These are phyloP conservation scores for Polyommatus iphigenia DNA, from an alignment of 2,888 invertebrate genomes.

Conservation along the genomic window DNA sequence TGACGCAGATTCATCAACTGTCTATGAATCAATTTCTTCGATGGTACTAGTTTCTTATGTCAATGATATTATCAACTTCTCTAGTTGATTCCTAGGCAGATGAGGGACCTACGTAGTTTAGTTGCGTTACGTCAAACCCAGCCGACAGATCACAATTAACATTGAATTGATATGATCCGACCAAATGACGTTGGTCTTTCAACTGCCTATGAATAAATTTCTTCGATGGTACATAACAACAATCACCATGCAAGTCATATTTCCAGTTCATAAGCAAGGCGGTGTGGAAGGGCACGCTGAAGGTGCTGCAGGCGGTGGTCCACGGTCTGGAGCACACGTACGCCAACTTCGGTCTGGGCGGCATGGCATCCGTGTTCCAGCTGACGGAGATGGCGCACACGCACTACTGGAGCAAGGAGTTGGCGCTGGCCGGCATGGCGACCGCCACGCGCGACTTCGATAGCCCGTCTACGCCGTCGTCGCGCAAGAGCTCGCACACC, in stretches of 20 bases:
- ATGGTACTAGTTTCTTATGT: too few species aligned
- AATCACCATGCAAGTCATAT: background rate
- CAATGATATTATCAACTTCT: too few species aligned
- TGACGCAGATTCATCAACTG: too few species aligned
- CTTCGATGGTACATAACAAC: background rate
- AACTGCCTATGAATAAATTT: too few species aligned
- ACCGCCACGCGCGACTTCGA: conserved; percentile 62
- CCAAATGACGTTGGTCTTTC: too few species aligned
- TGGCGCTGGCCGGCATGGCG: conserved; percentile 80
- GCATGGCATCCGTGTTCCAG: conserved; percentile 98
- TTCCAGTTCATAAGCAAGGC: conserved; percentile 90
- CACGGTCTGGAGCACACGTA: conserved; percentile 95
- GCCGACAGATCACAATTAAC: too few species aligned
- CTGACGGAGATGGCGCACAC: conserved; percentile 99
- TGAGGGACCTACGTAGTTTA: too few species aligned
- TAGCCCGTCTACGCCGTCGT: conserved; percentile 74
- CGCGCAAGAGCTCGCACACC: conserved; percentile 85
- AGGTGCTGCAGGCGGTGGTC: conserved; percentile 93
- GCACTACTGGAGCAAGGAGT: conserved; percentile 96
- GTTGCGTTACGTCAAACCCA: too few species aligned
- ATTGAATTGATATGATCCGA: too few species aligned
- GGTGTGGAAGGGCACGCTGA: conserved; percentile 98
- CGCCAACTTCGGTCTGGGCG: conserved; percentile 95
- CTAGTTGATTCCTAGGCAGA: too few species aligned
- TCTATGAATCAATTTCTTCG: too few species aligned